Conservation (phyloP, 2,797 vertebrate species). For the Adrianichthys oophorus region DNA sequence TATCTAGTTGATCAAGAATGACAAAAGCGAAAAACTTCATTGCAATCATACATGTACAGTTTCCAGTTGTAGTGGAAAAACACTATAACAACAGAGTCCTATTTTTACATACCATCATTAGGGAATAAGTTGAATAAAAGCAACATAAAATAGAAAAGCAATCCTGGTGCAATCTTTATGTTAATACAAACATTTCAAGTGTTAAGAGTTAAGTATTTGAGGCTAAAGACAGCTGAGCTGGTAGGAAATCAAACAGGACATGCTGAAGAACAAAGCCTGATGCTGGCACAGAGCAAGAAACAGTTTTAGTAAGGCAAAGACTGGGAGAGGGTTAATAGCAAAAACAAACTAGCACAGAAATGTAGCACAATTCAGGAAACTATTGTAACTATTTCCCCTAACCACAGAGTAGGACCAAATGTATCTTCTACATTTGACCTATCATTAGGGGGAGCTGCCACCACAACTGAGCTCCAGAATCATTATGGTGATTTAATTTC, state of each 20-base stretch:
- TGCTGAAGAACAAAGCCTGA: slow-evolving; percentile 56
- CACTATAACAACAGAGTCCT: no score
- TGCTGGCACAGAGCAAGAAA: slow-evolving; percentile 50
- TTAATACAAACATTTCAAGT: not conserved
- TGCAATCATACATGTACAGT: not conserved
- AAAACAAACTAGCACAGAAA: no score
- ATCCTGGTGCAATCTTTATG: slow-evolving; percentile 60
- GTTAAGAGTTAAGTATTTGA: slow-evolving; percentile 8
- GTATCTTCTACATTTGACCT: no score
- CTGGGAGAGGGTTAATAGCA: slow-evolving; percentile 12
- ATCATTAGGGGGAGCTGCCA: no score
- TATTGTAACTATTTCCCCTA: no score
- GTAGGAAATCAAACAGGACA: slow-evolving; percentile 56
- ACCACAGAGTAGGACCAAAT: no score
- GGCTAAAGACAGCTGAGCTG: slow-evolving; percentile 44
- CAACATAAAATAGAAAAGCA: slow-evolving; percentile 61
- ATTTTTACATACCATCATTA: slow-evolving; percentile 4
- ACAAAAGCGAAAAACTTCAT: not conserved
- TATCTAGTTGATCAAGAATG: not conserved
- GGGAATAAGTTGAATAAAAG: slow-evolving; percentile 16
- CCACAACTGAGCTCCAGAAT: no score
- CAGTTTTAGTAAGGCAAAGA: slow-evolving; percentile 61
- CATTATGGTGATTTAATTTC: no score
- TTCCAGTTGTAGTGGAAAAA: not conserved
- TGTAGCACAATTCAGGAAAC: no score